Percentiles rank a stretch among this genome's conserved stretches.
Conservation (phyloP, 1,140 invertebrate genomes). For the Oppia nitens region DNA sequence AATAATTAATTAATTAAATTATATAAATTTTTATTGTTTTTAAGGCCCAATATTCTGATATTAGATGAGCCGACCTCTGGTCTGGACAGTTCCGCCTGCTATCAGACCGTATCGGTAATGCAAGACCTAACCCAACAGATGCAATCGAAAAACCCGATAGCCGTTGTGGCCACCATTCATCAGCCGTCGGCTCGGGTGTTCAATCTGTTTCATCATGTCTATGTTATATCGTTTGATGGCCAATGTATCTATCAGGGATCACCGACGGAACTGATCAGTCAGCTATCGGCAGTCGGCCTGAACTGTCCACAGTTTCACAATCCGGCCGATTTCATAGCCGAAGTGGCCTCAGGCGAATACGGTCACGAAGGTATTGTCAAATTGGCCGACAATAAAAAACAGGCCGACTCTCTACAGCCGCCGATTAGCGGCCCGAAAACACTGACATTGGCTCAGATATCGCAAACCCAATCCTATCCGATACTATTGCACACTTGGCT, state of each 20-base stretch:
- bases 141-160: constrained; percentile 20
- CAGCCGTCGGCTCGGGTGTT: constrained; percentile 71
- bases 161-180: constrained; percentile 66
- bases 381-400: constrained; percentile 1
- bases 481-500: constrained; percentile 10
- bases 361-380: constrained; percentile 5
- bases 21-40: neutral
- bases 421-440: neutral
- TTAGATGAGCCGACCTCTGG: constrained; percentile 69
- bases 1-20: neutral
- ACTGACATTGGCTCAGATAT: neutral
- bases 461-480: neutral
- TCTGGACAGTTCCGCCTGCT: constrained; percentile 60
- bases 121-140: constrained; percentile 30
- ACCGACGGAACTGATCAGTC: neutral
- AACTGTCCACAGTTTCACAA: constrained; percentile 17
- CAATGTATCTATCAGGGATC: constrained; percentile 14
- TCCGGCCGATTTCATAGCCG: constrained; percentile 17
- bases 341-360: constrained; percentile 17
- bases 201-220: constrained; percentile 55
- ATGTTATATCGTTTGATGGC: constrained; percentile 9
- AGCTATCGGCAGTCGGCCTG: neutral
- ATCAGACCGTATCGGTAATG: constrained; percentile 49
- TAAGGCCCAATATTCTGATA: constrained; percentile 35
- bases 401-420: neutral